phyloP scores from a whole-genome alignment of 2,888 invertebrate genomes.

The Acholoe squamosa region DNA sequence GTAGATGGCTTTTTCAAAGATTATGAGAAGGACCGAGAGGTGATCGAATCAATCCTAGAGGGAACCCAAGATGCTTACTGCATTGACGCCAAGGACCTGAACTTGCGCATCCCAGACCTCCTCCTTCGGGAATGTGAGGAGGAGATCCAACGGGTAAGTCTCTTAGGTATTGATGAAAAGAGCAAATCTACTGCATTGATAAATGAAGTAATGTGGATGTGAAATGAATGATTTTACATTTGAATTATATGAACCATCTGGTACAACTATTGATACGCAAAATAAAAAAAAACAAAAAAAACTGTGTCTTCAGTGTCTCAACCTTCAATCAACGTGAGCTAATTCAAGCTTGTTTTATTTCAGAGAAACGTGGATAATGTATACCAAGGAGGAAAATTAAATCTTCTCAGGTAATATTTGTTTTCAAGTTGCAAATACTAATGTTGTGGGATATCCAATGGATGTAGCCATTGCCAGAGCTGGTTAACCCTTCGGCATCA shows the following conservation, averaged over 20 bases:
- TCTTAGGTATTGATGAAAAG: not conserved
- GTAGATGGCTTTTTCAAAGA: slow-evolving; percentile 74
- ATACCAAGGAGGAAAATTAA: slow-evolving; percentile 79
- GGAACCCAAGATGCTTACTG: slow-evolving; percentile 73
- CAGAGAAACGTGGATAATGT: slow-evolving; percentile 81
- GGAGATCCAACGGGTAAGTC: slow-evolving; percentile 78
- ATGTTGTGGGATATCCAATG: not conserved
- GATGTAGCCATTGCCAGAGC: not conserved
- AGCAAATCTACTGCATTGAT: not conserved
- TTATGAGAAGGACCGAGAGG: slow-evolving; percentile 73
- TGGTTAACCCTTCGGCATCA: too few relatives aligned
- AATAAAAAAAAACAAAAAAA: too few relatives aligned
- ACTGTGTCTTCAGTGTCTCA: too few relatives aligned
- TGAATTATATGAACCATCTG: not conserved
- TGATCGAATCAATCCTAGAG: slow-evolving; percentile 78
- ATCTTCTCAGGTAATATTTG: slow-evolving; percentile 73
- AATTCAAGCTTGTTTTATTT: slow-evolving; percentile 66
- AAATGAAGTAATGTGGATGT: not conserved
- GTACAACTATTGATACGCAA: too few relatives aligned
- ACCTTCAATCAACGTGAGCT: too few relatives aligned
- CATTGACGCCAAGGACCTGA: slow-evolving; percentile 76
- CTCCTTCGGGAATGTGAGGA: slow-evolving; percentile 78
- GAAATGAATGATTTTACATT: not conserved
- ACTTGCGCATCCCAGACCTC: slow-evolving; percentile 78
- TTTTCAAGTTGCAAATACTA: not conserved